Evolutionary conservation across 2,113 vertebrate species (phyloP).

Genomic region (Lophotis ruficrista): DNA sequence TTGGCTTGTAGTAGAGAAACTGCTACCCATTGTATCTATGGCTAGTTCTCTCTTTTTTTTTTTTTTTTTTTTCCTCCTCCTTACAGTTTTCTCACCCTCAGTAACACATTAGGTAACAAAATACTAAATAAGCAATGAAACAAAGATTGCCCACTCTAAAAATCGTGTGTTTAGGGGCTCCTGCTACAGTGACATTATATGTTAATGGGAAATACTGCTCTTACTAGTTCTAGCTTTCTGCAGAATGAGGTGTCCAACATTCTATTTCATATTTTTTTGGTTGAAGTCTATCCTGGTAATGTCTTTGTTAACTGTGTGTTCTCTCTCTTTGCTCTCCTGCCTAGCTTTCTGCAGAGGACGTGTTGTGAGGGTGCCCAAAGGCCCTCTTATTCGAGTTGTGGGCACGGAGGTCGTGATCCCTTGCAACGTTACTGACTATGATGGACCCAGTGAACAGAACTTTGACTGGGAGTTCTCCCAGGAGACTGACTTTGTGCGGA

Average conservation of each 20-base stretch:
- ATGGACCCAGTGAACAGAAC: constrained; percentile 90
- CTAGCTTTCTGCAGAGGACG: constrained; percentile 80
- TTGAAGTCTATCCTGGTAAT: not conserved
- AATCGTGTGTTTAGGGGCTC: not conserved
- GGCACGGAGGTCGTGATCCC: constrained; percentile 85
- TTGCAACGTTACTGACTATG: constrained; percentile 88
- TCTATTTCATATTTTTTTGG: not conserved
- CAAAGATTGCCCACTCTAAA: not conserved
- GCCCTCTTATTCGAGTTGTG: constrained; percentile 85
- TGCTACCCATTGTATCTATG: not conserved
- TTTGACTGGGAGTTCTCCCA: constrained; percentile 90
- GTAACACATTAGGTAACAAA: not conserved
- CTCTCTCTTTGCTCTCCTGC: not conserved
- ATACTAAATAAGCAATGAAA: not conserved
- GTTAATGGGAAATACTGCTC: not conserved
- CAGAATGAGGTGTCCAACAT: not conserved
- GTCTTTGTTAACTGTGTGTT: not conserved
- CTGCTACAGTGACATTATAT: not conserved
- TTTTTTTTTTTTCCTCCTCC: no score
- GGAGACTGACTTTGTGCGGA: constrained; percentile 50
- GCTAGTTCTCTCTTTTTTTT: not conserved
- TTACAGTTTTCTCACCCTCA: not conserved
- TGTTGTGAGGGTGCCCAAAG: constrained; percentile 84
- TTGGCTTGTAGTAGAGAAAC: not conserved
- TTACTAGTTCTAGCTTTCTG: not conserved